These are phyloP conservation scores for Phasianus colchicus DNA, from an alignment of 2,113 vertebrate species.

Conservation along the genomic window DNA sequence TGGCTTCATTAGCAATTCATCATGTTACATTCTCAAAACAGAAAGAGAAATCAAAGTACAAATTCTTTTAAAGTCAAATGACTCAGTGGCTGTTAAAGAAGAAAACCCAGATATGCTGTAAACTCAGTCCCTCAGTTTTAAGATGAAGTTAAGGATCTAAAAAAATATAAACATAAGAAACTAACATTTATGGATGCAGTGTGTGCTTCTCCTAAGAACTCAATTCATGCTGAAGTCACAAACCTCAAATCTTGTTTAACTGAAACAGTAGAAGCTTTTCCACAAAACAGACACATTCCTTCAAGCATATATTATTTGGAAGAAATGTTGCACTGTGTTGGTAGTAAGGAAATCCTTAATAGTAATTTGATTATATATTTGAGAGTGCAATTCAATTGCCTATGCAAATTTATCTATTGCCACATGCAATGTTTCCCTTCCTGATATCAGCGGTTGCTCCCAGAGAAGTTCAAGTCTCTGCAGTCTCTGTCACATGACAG, in stretches of 20 bases:
- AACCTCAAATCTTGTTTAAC: not conserved
- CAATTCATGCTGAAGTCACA: not conserved
- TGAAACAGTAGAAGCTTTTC: not conserved
- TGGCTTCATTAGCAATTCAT: not conserved
- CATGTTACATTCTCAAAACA: not conserved
- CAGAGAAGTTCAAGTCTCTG: not conserved
- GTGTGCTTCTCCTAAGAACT: fast-evolving
- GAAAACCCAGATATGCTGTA: not conserved
- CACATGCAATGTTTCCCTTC: fast-evolving
- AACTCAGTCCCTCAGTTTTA: not conserved
- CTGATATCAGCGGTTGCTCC: too few relatives aligned
- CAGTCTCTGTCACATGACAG: fast-evolving
- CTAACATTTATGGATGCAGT: not conserved
- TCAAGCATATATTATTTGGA: not conserved
- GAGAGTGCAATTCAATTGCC: not conserved
- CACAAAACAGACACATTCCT: not conserved
- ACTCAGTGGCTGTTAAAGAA: not conserved
- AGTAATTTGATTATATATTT: not conserved
- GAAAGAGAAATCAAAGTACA: not conserved
- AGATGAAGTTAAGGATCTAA: not conserved
- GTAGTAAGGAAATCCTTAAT: not conserved
- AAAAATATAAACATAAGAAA: not conserved
- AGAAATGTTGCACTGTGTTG: not conserved
- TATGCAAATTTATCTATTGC: not conserved
- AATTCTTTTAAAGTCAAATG: not conserved